These are phyloP conservation scores for Siniperca scherzeri DNA, from an alignment of 2,797 vertebrate species.

Conservation along the genomic window DNA sequence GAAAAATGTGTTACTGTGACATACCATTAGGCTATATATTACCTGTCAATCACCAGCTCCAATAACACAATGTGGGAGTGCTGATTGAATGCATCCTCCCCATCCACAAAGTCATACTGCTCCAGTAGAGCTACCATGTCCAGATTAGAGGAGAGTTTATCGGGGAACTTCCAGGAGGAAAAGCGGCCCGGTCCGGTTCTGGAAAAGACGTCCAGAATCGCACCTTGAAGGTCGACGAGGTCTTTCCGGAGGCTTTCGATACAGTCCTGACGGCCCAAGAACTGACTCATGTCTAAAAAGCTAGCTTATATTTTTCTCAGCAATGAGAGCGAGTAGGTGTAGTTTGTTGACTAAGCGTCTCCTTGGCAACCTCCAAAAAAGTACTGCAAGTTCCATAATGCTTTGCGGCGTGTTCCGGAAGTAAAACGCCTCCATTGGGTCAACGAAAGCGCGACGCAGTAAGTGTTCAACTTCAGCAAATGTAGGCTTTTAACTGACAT, in stretches of 20 bases:
- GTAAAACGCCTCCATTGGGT: slow-evolving; percentile 70
- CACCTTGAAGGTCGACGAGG: slow-evolving; percentile 91
- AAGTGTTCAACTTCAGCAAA: slow-evolving; percentile 15
- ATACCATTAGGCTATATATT: background rate
- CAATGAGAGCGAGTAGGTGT: background rate
- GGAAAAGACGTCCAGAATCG: slow-evolving; percentile 90
- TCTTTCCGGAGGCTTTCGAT: slow-evolving; percentile 91
- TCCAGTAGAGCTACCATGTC: slow-evolving; percentile 90
- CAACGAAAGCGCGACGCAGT: slow-evolving; percentile 62
- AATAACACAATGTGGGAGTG: slow-evolving; percentile 90
- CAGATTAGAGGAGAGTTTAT: slow-evolving; percentile 90
- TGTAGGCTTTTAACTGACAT: background rate
- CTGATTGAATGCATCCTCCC: slow-evolving; percentile 90
- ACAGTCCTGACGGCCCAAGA: slow-evolving; percentile 87
- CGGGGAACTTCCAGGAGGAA: slow-evolving; percentile 95
- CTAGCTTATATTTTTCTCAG: background rate
- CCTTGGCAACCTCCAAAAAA: slow-evolving; percentile 68
- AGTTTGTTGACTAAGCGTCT: slow-evolving; percentile 65
- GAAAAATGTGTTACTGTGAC: background rate
- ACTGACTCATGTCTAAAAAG: slow-evolving; percentile 83
- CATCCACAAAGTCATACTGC: slow-evolving; percentile 89
- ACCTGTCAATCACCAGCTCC: slow-evolving; percentile 95
- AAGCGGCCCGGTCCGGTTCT: slow-evolving; percentile 87
- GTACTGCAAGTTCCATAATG: slow-evolving; percentile 74
- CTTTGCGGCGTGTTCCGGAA: slow-evolving; percentile 76